A percentile compares a stretch with the other conserved stretches of the same genome.
Conservation (phyloP, 2,888 invertebrate genomes). For the Microctonus aethiopoides region DNA sequence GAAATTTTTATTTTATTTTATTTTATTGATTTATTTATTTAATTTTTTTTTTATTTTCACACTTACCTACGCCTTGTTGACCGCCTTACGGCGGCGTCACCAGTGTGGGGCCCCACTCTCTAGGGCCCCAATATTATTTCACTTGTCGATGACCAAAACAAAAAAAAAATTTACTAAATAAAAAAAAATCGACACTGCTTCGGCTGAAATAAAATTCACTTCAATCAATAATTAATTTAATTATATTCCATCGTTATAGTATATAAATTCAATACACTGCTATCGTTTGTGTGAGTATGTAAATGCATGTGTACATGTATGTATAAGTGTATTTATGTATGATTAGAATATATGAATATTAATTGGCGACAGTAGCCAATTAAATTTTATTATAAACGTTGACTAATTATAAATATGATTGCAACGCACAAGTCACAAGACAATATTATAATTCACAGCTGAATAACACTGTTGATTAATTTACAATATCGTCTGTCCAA, state of each 20-base stretch:
- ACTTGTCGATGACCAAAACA: constrained; percentile 51
- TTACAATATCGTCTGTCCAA: neutral
- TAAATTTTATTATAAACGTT: neutral
- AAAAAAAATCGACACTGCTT: constrained; percentile 54
- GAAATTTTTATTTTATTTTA: constrained; percentile 22
- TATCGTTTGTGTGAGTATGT: neutral
- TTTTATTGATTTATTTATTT: neutral
- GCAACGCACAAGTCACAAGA: neutral
- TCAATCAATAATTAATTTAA: neutral
- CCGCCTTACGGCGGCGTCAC: constrained; percentile 61
- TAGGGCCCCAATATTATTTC: constrained; percentile 57
- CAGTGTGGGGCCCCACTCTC: constrained; percentile 59
- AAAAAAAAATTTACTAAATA: constrained; percentile 37
- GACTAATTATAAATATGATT: neutral
- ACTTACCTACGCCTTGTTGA: constrained; percentile 36
- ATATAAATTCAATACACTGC: too few relatives aligned
- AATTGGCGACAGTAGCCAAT: neutral
- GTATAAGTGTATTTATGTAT: neutral
- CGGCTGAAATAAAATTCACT: constrained; percentile 54
- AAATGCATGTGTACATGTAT: neutral
- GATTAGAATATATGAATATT: neutral
- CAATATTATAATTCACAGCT: neutral
- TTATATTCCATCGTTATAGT: neutral
- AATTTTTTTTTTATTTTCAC: constrained; percentile 16
- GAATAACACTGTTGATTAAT: neutral